Evolutionary conservation across 2,888 invertebrate genomes (phyloP).

Genomic region (Epistrophe grossulariae): DNA sequence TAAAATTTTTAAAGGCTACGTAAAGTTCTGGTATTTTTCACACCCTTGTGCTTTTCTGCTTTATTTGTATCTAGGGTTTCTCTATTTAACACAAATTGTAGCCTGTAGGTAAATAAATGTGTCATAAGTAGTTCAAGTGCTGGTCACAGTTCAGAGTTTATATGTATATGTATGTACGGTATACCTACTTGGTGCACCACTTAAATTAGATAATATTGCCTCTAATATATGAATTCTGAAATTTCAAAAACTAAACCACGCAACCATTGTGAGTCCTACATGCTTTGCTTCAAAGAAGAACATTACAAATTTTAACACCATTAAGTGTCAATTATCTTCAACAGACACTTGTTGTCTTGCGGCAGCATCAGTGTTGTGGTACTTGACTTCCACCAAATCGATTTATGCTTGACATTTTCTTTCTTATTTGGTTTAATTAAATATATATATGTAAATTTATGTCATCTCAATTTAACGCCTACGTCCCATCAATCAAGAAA

Average conservation of each 20-base stretch:
- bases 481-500: not conserved
- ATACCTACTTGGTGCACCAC: too few relatives aligned
- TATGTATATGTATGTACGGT: too few relatives aligned
- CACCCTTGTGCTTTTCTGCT: too few relatives aligned
- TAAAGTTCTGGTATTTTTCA: too few relatives aligned
- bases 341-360: not conserved
- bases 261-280: not conserved
- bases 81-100: too few relatives aligned
- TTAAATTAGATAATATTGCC: too few relatives aligned
- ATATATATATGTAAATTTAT: not conserved
- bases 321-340: not conserved
- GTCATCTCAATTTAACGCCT: not conserved
- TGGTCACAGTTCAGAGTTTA: too few relatives aligned
- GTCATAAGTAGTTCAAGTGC: too few relatives aligned
- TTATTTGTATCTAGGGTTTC: too few relatives aligned
- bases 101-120: too few relatives aligned
- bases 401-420: not conserved
- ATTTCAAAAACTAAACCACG: not conserved
- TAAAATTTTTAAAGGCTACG: too few relatives aligned
- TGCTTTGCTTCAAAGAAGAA: not conserved
- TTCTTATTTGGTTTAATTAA: not conserved
- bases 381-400: slow-evolving; percentile 1
- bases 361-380: not conserved
- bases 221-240: not conserved
- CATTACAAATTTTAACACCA: not conserved